Percentiles rank a stretch among this genome's conserved stretches.
phyloP scores from a whole-genome alignment of 2,113 vertebrate species.

The Carollia perspicillata region DNA sequence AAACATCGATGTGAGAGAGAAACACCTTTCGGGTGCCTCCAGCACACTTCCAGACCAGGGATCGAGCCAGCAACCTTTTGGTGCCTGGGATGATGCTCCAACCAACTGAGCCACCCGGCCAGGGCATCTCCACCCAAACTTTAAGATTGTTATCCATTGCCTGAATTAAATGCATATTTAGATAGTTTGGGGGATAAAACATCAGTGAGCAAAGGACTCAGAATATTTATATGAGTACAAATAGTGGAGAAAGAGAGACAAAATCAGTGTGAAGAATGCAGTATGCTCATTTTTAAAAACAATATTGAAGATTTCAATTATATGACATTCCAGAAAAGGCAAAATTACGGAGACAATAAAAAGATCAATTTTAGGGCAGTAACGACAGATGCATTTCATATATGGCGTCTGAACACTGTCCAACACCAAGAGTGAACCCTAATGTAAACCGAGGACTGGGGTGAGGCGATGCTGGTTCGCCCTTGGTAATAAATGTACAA shows the following conservation, averaged over 20 bases:
- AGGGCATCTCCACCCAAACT: background rate
- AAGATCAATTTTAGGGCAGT: background rate
- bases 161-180: background rate
- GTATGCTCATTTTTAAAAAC: background rate
- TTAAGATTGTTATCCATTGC: background rate
- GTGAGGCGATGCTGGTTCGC: rapidly evolving
- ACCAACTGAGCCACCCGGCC: too few species aligned
- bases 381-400: background rate
- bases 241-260: background rate
- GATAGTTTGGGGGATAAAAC: background rate
- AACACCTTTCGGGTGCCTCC: too few species aligned
- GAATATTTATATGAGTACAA: background rate
- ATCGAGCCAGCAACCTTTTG: too few species aligned
- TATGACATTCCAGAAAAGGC: background rate
- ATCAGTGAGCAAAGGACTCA: background rate
- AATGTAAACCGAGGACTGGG: background rate
- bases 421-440: background rate
- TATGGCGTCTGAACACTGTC: background rate
- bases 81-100: too few species aligned
- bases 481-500: background rate
- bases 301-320: background rate
- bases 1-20: too few species aligned
- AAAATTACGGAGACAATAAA: background rate
- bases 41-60: too few species aligned
- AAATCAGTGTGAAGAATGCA: background rate